Base-by-base conservation (phyloP, 2,888 invertebrate genomes). In the Entomobrya multifasciata region DNA sequence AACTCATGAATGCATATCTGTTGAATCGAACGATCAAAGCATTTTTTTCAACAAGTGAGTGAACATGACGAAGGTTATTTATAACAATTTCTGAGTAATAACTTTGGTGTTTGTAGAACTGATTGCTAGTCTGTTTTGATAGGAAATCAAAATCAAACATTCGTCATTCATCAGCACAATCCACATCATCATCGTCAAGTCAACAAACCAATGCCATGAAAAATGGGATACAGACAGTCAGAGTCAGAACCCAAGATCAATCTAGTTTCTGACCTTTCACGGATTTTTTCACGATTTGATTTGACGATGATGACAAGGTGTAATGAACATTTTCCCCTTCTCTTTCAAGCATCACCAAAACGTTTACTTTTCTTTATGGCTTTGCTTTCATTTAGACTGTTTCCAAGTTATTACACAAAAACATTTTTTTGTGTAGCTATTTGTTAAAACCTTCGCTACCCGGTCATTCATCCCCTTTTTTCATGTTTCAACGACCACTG, bases 221-320 rank as follows among this genome's bases (percentile, higher is more conserved):
- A n/a, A n/a, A n/a, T n/a, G n/a, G n/a, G n/a, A n/a, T n/a, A n/a
- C n/a, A n/a, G n/a, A n/a, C n/a, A n/a, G n/a, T n/a, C n/a, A n/a
- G n/a, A n/a, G n/a, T n/a, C n/a, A n/a, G n/a, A n/a, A n/a, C n/a
- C n/a, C n/a, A n/a, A n/a, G n/a, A n/a, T n/a, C n/a, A 27, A 72
- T 22, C 25, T 36, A 36, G n/a, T 27, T 57, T 65, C 79, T 79
- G 79, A 79, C 79, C 79, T 79, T 79, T 65, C 79, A 79, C 49
- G 79, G 65, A 27, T 60, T 78, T 78, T n/a, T 78, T 44, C 47
- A 55, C 20, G 57, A 57, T 57, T n/a, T n/a, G n/a, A n/a, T n/a
- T 22, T 25, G 55, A 65, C 17, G 8, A 36, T 36, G 22, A 17
- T 22, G 57, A 20, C 22, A 22, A 25, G 57, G 65, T 60, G 3